phyloP scores from a whole-genome alignment of 2,797 vertebrate species.

The Pogonophryne albipinna region DNA sequence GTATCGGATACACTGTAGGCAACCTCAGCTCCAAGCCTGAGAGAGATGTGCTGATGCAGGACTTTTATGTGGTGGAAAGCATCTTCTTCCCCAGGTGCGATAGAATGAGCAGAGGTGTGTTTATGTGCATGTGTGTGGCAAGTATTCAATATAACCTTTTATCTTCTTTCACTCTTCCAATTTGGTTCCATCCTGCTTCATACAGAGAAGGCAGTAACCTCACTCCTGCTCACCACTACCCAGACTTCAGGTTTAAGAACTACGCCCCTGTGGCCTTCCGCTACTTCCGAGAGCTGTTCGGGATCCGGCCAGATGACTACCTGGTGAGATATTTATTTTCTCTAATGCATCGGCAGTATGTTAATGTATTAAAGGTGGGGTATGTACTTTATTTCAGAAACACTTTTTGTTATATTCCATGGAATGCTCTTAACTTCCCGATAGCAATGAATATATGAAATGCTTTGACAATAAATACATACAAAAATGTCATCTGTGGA shows the following conservation, averaged over 20 bases:
- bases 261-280: conserved; percentile 97
- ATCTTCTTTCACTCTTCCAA: conserved; percentile 9
- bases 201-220: conserved; percentile 96
- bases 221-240: conserved; percentile 95
- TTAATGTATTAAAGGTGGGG: neutral
- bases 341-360: neutral
- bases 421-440: too few relatives aligned
- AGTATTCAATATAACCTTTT: conserved; percentile 34
- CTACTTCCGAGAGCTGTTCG: conserved; percentile 97
- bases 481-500: too few relatives aligned
- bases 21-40: conserved; percentile 98
- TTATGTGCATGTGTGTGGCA: neutral
- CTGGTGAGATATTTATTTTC: conserved; percentile 84
- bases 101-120: neutral
- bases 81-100: conserved; percentile 96
- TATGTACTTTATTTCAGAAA: too few relatives aligned
- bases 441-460: too few relatives aligned
- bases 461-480: too few relatives aligned
- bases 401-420: too few relatives aligned
- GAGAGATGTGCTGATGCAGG: conserved; percentile 97
- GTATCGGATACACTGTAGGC: conserved; percentile 98
- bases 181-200: neutral
- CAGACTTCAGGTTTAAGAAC: conserved; percentile 98
- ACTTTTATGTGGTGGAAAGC: conserved; percentile 98
- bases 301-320: conserved; percentile 97